phyloP scores from a whole-genome alignment of 2,113 vertebrate genomes.

The Rhipidura dahli region DNA sequence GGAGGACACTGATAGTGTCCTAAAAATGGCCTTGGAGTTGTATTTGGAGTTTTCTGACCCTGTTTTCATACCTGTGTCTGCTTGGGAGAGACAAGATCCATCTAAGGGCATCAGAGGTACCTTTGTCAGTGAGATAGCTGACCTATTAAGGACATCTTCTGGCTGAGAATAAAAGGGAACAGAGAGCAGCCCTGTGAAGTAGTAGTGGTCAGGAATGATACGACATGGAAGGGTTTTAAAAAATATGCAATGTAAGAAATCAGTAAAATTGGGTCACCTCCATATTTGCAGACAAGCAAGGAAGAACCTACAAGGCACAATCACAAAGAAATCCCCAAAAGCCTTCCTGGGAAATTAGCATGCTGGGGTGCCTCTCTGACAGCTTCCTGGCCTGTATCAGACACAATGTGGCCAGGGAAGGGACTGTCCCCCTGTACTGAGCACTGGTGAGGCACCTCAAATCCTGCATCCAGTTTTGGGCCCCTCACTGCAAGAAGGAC shows the following conservation, averaged over 20 bases:
- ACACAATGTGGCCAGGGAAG: neutral
- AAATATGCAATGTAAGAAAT: neutral
- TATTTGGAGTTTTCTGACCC: neutral
- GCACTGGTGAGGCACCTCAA: neutral
- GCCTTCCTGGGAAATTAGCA: neutral
- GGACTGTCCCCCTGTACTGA: too few relatives aligned
- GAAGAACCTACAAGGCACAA: neutral
- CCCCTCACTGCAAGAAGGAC: neutral
- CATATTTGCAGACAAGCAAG: neutral
- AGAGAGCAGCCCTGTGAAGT: neutral
- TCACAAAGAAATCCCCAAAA: neutral
- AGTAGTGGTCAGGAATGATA: neutral
- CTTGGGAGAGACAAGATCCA: neutral
- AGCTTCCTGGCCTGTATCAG: neutral
- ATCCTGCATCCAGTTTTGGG: neutral
- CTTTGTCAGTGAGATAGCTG: neutral
- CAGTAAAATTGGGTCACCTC: neutral
- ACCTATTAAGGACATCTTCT: neutral
- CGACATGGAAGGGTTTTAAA: neutral
- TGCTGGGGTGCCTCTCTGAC: neutral
- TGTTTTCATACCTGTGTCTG: neutral
- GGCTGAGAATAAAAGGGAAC: neutral
- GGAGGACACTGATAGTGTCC: neutral
- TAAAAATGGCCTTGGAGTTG: neutral
- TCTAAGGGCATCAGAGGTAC: neutral